Percentiles rank a stretch among this genome's conserved stretches.
Evolutionary conservation across 1,140 invertebrate genomes (phyloP).

Genomic region (Drosophila lini): DNA sequence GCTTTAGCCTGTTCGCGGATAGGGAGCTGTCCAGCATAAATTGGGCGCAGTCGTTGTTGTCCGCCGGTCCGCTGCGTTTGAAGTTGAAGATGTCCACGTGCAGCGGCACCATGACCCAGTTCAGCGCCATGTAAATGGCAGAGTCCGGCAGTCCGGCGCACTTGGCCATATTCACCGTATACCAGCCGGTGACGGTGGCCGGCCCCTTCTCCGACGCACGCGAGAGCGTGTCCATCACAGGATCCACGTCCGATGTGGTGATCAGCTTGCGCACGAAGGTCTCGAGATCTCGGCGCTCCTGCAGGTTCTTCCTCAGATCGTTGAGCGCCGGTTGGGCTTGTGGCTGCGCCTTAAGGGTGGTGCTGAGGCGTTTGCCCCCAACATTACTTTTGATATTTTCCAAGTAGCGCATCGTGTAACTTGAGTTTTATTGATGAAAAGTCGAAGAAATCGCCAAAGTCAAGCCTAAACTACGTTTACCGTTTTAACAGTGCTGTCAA

Average conservation of each 20-base stretch:
- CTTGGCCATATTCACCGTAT: conserved; percentile 35
- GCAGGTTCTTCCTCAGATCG: conserved; percentile 24
- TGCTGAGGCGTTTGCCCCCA: not conserved
- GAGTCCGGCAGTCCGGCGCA: conserved; percentile 21
- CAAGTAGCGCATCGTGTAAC: not conserved
- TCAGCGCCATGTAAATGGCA: conserved; percentile 28
- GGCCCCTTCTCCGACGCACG: not conserved
- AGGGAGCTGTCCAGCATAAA: conserved; percentile 48
- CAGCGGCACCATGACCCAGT: conserved; percentile 45
- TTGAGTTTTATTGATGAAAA: not conserved
- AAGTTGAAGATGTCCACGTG: conserved; percentile 37
- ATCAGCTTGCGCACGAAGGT: not conserved
- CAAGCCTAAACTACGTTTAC: conserved; percentile 3
- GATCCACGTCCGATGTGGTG: not conserved
- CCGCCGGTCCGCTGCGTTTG: conserved; percentile 16
- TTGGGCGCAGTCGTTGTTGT: not conserved
- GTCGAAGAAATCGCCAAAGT: no score
- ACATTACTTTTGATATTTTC: not conserved
- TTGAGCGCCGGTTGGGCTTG: not conserved
- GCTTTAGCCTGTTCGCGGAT: conserved; percentile 44
- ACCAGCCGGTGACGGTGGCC: conserved; percentile 40
- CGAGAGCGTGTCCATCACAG: conserved; percentile 19
- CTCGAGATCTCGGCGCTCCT: not conserved
- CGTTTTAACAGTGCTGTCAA: conserved; percentile 13
- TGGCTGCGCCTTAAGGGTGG: conserved; percentile 10